phyloP scores from a whole-genome alignment of 2,797 vertebrate genomes.

The Brachyrhaphis roseni region DNA sequence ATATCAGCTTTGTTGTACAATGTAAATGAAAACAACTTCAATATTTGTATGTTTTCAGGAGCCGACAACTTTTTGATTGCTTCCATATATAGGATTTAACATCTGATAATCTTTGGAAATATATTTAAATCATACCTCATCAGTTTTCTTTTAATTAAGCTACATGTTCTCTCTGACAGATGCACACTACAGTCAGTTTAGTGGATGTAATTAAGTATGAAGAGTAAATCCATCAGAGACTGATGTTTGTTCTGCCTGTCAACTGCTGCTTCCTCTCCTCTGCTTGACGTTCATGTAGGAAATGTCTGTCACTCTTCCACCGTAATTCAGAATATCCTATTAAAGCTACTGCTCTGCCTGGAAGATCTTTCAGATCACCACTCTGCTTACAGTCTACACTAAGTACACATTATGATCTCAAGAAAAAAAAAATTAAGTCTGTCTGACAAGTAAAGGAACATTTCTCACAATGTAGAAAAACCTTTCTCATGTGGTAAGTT shows the following conservation, averaged over 20 bases:
- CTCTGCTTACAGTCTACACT: neutral
- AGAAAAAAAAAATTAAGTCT: neutral
- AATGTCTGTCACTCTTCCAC: slow-evolving; percentile 22
- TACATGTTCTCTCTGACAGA: slow-evolving; percentile 21
- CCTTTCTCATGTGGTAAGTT: neutral
- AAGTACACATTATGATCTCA: neutral
- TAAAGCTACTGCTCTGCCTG: neutral
- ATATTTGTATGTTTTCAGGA: neutral
- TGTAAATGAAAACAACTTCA: neutral
- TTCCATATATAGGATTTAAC: neutral
- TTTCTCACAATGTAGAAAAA: neutral
- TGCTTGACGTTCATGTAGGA: slow-evolving; percentile 16
- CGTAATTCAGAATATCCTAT: neutral
- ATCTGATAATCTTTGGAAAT: neutral
- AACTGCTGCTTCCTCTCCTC: slow-evolving; percentile 46
- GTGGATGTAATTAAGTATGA: slow-evolving; percentile 49
- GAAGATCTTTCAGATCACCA: neutral
- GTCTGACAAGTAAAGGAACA: neutral
- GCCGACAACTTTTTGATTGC: neutral
- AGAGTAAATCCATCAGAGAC: slow-evolving; percentile 36
- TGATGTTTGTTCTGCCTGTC: slow-evolving; percentile 35
- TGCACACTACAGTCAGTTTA: slow-evolving; percentile 33
- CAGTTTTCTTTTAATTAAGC: slow-evolving; percentile 1
- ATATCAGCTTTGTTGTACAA: neutral
- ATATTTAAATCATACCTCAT: neutral